Evolutionary conservation across 2,888 invertebrate genomes (phyloP).

Genomic region (Latheticus oryzae): DNA sequence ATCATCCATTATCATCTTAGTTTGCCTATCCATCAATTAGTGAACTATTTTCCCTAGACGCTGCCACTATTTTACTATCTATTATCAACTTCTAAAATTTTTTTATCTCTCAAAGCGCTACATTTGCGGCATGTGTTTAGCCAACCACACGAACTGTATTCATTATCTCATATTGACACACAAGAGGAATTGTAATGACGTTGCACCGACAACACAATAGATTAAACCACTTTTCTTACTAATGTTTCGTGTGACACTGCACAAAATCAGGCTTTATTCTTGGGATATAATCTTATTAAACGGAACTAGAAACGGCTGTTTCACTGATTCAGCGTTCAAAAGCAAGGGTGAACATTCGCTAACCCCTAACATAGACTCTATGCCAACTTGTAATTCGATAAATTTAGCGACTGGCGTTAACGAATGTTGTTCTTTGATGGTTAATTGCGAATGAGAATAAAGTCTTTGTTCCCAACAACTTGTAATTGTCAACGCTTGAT

Average conservation of each 20-base stretch:
- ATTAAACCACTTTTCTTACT: slow-evolving; percentile 41
- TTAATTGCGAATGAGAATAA: slow-evolving; percentile 28
- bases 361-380: slow-evolving; percentile 31
- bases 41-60: too few species aligned
- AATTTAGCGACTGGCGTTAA: slow-evolving; percentile 33
- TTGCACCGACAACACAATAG: slow-evolving; percentile 38
- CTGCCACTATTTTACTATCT: too few species aligned
- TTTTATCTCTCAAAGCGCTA: too few species aligned
- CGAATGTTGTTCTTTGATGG: slow-evolving; percentile 38
- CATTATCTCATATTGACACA: slow-evolving; percentile 43
- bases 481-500: too few species aligned
- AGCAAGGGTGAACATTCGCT: slow-evolving; percentile 39
- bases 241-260: slow-evolving; percentile 52
- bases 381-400: slow-evolving; percentile 40
- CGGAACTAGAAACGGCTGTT: slow-evolving; percentile 43
- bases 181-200: slow-evolving; percentile 34
- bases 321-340: slow-evolving; percentile 48
- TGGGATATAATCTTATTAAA: slow-evolving; percentile 54
- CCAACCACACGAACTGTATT: slow-evolving; percentile 21
- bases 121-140: slow-evolving; percentile 23
- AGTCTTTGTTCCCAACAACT: too few species aligned
- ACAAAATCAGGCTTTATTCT: slow-evolving; percentile 56
- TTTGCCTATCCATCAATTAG: slow-evolving; percentile 54
- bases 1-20: too few species aligned
- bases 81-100: too few species aligned